Conservation (phyloP, 2,113 vertebrate species). For the Pedionomus torquatus region DNA sequence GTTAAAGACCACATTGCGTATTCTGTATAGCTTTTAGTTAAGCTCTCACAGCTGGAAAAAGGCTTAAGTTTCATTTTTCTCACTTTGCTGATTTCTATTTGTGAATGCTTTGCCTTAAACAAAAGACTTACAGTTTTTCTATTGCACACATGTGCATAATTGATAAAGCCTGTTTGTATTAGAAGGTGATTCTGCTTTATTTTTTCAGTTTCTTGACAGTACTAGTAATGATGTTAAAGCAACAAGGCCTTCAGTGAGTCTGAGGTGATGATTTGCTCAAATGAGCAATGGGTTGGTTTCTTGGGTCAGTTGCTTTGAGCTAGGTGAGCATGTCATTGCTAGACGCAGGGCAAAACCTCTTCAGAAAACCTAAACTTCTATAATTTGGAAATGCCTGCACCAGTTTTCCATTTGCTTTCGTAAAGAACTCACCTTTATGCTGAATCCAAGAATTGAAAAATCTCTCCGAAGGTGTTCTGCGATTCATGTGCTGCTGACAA, state of each 20-base stretch:
- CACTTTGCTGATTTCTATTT: not conserved
- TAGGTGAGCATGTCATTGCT: not conserved
- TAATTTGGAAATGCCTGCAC: not conserved
- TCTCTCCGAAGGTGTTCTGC: constrained; percentile 4
- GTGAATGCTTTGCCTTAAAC: not conserved
- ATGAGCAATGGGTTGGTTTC: not conserved
- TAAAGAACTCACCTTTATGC: not conserved
- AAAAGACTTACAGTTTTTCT: not conserved
- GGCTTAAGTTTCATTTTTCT: not conserved
- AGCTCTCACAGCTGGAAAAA: not conserved
- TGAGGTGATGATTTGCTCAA: not conserved
- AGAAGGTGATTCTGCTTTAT: not conserved
- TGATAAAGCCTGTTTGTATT: not conserved
- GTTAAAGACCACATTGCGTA: not conserved
- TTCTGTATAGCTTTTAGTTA: not conserved
- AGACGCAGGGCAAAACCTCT: not conserved
- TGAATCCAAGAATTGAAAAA: constrained; percentile 16
- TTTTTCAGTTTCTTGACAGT: constrained; percentile 8
- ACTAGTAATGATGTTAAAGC: not conserved
- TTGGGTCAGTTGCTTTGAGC: constrained; percentile 19
- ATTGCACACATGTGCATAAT: not conserved
- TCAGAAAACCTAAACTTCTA: not conserved
- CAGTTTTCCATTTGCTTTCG: not conserved
- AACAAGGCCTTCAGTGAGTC: constrained; percentile 34
- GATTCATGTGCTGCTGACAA: constrained; percentile 22